Base-by-base conservation (phyloP, 2,888 invertebrate genomes). In the Frankliniella fusca region DNA sequence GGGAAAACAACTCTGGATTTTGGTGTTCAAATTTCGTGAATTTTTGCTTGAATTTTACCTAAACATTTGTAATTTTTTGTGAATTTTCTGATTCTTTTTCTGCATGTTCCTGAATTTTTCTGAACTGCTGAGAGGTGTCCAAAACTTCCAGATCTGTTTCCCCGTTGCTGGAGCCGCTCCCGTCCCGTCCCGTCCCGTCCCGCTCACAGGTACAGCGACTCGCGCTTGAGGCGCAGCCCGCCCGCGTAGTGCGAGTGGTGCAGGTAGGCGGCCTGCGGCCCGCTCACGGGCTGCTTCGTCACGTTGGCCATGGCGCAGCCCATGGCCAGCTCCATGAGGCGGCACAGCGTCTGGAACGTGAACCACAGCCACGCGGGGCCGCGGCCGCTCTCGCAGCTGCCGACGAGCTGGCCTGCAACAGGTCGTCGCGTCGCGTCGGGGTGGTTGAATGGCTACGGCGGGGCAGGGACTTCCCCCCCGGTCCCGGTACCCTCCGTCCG, bases 281-380 rank as follows among this genome's bases (percentile, higher is more conserved):
- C 88, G 84, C 88, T 89, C 54, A 89, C 89, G 80, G 90, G 90
- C 84, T 90, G 90, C 83, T 90, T 90, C 81, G 90, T 90, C 84
- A 91, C 89, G 86, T 89, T 90, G 48, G 90, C 90, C 89, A 91
- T 89, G 49, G 89, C 88, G 83, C 89, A 90, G 61, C 90, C 90
- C 88, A 90, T 89, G 80, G 87, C 87, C 65, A 90, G 85, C 86
- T 90, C 90, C 81, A 90, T 85, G 20, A 86, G 85, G 76, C 90
- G 87, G 85, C 89, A 89, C 0, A 89, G 82, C 0, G 91, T 91
- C 85, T 91, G 91, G 85, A 90, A 90, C 48, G 89, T 85, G 81
- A 91, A 88, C 92, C 91, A 92, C 0, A 90, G 90, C 90, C 90
- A 90, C 15, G 90, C 88, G 81, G 89, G 87, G 61, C 83, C 82